Evolutionary conservation across 2,797 vertebrate genomes (phyloP).

Genomic region (Channa striata): DNA sequence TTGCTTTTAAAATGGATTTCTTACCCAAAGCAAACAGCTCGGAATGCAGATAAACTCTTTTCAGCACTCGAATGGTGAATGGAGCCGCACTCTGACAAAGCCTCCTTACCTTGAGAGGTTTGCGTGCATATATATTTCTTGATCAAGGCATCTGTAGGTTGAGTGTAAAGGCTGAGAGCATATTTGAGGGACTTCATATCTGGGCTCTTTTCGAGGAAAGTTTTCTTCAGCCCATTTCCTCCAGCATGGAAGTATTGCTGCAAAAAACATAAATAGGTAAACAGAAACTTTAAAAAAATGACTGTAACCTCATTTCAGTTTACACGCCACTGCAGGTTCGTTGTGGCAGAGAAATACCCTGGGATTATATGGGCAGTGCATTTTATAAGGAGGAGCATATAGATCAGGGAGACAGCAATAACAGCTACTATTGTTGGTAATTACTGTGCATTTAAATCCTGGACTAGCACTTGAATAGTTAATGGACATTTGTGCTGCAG

Average conservation of each 20-base stretch:
- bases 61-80: neutral
- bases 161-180: constrained; percentile 97
- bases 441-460: constrained; percentile 59
- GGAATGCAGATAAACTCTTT: neutral
- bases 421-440: constrained; percentile 59
- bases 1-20: constrained; percentile 1
- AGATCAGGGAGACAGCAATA: constrained; percentile 46
- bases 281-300: neutral
- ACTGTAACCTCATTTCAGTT: neutral
- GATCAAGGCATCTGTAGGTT: constrained; percentile 97
- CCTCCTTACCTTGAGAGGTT: constrained; percentile 92
- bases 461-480: constrained; percentile 46
- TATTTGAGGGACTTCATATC: constrained; percentile 96
- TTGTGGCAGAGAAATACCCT: constrained; percentile 18
- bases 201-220: constrained; percentile 96
- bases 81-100: neutral
- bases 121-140: constrained; percentile 99
- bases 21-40: neutral
- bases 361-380: constrained; percentile 38
- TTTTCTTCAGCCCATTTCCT: constrained; percentile 98
- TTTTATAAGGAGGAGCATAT: constrained; percentile 35
- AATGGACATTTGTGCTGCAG: constrained; percentile 57
- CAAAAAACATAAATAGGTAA: constrained; percentile 36
- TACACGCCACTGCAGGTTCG: neutral
- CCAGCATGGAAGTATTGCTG: constrained; percentile 99